Conservation (phyloP, 2,113 vertebrate genomes). For the Serranochromis macrocephalus region DNA sequence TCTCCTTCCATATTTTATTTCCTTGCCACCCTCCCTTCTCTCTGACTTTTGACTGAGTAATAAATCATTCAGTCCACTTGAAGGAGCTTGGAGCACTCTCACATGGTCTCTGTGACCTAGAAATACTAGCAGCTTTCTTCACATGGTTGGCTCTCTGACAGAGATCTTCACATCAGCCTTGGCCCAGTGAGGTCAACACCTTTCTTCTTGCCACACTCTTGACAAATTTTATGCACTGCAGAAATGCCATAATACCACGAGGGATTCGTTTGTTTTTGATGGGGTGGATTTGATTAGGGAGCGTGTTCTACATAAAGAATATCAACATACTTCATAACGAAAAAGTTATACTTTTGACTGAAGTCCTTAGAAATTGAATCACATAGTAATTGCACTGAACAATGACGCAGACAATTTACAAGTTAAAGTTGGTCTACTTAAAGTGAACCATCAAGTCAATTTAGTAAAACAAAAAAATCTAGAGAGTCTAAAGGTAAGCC, state of each 20-base stretch:
- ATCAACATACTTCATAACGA: not conserved
- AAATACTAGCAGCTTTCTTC: constrained; percentile 33
- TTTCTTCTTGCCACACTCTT: not conserved
- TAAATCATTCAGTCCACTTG: constrained; percentile 54
- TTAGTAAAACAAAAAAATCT: not conserved
- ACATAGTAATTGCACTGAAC: not conserved
- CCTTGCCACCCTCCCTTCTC: not conserved
- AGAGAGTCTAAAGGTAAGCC: not conserved
- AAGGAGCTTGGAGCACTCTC: constrained; percentile 25
- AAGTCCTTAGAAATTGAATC: not conserved
- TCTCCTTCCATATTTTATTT: not conserved
- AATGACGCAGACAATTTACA: not conserved
- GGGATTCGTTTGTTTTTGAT: not conserved
- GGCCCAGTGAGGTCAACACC: constrained; percentile 12
- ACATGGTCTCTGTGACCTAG: constrained; percentile 42
- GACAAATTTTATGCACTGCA: not conserved
- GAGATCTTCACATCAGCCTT: constrained; percentile 12
- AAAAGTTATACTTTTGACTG: not conserved
- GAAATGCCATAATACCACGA: not conserved
- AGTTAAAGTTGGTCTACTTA: not conserved
- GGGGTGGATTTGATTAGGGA: not conserved
- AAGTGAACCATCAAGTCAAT: not conserved
- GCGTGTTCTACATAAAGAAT: not conserved
- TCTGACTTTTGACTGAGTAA: constrained; percentile 29
- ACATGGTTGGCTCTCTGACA: constrained; percentile 45